Evolutionary conservation across 2,113 vertebrate genomes (phyloP).

Genomic region (Pelmatolapia mariae): DNA sequence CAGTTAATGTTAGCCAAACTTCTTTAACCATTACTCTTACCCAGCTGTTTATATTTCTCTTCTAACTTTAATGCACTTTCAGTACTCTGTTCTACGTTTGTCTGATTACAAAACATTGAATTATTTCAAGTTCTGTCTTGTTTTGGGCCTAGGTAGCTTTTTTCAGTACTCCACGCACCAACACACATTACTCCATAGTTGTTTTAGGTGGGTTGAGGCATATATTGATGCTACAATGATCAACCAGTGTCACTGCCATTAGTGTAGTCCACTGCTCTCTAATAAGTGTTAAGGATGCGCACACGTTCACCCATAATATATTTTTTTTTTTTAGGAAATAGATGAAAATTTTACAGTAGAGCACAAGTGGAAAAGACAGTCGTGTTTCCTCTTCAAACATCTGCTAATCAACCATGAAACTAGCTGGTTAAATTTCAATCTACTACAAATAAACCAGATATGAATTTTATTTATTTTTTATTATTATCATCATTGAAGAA

Average conservation of each 20-base stretch:
- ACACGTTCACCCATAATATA: accelerated
- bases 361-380: not conserved
- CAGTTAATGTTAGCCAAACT: not conserved
- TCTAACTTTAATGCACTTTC: not conserved
- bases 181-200: not conserved
- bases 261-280: not conserved
- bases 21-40: not conserved
- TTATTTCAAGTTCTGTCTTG: not conserved
- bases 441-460: not conserved
- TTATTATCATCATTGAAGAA: not conserved
- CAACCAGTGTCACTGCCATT: not conserved
- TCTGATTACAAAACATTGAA: accelerated
- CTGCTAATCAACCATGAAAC: not conserved
- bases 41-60: not conserved
- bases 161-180: not conserved
- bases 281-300: not conserved
- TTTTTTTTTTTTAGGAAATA: not conserved
- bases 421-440: not conserved
- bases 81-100: not conserved
- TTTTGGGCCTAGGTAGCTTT: not conserved
- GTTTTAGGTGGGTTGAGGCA: not conserved
- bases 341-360: accelerated
- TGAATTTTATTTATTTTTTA: not conserved
- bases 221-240: not conserved
- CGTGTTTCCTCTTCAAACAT: not conserved